A percentile compares a stretch with the other conserved stretches of the same genome.
phyloP scores from a whole-genome alignment of 2,888 invertebrate genomes.

The Cataglyphis rosenhaueri region DNA sequence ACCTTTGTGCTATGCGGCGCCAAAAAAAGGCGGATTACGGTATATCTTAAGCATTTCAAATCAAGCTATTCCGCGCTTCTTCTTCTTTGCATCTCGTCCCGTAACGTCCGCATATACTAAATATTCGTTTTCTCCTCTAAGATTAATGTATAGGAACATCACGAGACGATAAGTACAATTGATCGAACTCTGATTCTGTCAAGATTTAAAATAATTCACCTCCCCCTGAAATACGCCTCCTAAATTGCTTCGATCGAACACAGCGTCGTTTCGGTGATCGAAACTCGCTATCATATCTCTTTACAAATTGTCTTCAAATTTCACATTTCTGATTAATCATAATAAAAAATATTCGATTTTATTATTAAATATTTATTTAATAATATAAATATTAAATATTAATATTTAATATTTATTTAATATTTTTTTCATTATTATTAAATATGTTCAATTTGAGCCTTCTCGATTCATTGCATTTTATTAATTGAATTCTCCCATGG shows the following conservation, averaged over 20 bases:
- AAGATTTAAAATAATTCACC: slow-evolving; percentile 37
- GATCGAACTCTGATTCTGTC: slow-evolving; percentile 44
- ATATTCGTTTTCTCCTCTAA: slow-evolving; percentile 1
- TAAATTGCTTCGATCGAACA: slow-evolving; percentile 58
- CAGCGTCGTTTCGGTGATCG: slow-evolving; percentile 4
- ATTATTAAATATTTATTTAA: neutral
- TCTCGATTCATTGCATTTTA: slow-evolving; percentile 3
- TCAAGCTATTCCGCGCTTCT: slow-evolving; percentile 10
- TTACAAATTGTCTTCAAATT: slow-evolving; percentile 5
- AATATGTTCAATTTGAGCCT: slow-evolving; percentile 1
- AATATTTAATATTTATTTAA: no score
- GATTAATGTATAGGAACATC: slow-evolving; percentile 5
- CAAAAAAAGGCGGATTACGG: slow-evolving; percentile 67
- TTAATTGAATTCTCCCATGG: neutral
- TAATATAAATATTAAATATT: no score
- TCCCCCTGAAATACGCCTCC: slow-evolving; percentile 30
- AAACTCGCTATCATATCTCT: slow-evolving; percentile 35
- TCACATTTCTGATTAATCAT: neutral
- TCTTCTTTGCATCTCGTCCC: neutral
- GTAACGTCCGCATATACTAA: slow-evolving; percentile 14
- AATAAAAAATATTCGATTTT: neutral
- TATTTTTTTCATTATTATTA: neutral
- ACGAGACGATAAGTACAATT: slow-evolving; percentile 65
- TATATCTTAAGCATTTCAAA: slow-evolving; percentile 45
- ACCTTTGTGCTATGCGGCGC: slow-evolving; percentile 67